Evolutionary conservation across 2,888 invertebrate genomes (phyloP), one percentile per base, ranked within the genome.

Genomic region (Biston betularia): DNA sequence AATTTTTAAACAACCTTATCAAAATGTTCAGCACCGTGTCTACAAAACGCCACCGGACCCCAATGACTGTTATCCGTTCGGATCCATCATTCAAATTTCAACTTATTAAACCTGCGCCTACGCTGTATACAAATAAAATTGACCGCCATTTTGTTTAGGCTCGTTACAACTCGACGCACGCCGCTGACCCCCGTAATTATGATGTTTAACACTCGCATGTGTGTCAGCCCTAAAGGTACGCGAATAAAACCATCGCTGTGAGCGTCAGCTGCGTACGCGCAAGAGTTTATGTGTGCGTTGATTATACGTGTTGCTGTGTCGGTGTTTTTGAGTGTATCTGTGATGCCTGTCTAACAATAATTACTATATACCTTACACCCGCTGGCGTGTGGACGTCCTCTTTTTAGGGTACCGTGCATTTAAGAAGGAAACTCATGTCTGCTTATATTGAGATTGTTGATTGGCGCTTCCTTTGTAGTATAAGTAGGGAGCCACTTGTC

Each of bases 111-210:
- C 84, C 80, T 83, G 85, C 86, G 86, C 85, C 84, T 83, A 74
- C 66, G 75, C 79, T 75, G 82, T 83, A 87, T 84, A 88, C 77
- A 80, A 90, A 86, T 80, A 88, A 89, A 89, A 89, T 89, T 87
- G 87, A 86, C 87, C 82, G 91, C 93, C 93, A 93, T 93, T 93
- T 93, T 93, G 91, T 92, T 90, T 87, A 89, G 86, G 89, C 92
- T 90, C 89, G 92, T 93, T 91, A 92, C 92, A 91, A 86, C 87
- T 87, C 89, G 89, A 88, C 92, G 90, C 92, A 89, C 91, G 93
- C 92, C 91, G 89, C 85, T 88, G 91, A 89, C 87, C 86, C 86
- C 86, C 85, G 86, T 93, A 92, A 93, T 93, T 93, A 93, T 89
- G 88, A 90, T 89, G 92, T 68, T 65, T 61, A 59, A 67, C 54